phyloP scores from a whole-genome alignment of 1,140 invertebrate genomes.

The Drosophila guanche region DNA sequence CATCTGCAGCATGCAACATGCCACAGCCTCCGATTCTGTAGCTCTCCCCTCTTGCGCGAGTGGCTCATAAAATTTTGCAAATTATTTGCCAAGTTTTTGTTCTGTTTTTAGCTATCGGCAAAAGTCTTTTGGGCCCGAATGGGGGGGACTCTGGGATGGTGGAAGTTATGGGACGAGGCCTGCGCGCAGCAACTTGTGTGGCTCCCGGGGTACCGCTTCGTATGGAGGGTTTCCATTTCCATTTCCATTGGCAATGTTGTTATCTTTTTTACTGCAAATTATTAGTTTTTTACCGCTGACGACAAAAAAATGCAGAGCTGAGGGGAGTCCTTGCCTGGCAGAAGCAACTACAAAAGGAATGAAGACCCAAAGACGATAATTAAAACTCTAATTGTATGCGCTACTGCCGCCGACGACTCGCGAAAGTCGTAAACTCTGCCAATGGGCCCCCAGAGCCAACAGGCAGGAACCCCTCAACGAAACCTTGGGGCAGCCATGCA shows the following conservation, averaged over 20 bases:
- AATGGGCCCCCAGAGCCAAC: constrained; percentile 2
- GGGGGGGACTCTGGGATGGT: not conserved
- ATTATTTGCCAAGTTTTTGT: constrained; percentile 77
- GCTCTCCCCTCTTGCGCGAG: not conserved
- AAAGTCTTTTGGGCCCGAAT: constrained; percentile 16
- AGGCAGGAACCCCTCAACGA: constrained; percentile 2
- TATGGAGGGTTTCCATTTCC: constrained; percentile 15
- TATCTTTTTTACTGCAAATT: constrained; percentile 82
- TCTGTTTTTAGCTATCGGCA: constrained; percentile 56
- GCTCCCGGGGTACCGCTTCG: constrained; percentile 32
- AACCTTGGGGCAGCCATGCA: constrained; percentile 18
- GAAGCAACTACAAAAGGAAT: constrained; percentile 30
- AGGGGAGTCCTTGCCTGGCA: not conserved
- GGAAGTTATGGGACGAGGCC: constrained; percentile 55
- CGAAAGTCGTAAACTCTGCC: constrained; percentile 44
- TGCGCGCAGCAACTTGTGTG: constrained; percentile 64
- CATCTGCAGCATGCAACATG: constrained; percentile 2
- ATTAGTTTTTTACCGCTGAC: constrained; percentile 76
- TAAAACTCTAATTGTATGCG: constrained; percentile 79
- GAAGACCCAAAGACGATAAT: constrained; percentile 68
- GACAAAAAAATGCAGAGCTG: constrained; percentile 53
- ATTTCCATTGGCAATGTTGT: constrained; percentile 70
- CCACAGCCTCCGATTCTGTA: not conserved
- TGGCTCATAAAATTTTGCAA: constrained; percentile 76
- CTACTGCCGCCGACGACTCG: constrained; percentile 54